Conservation (phyloP, 2,797 vertebrate species). For the Esox masquinongy region DNA sequence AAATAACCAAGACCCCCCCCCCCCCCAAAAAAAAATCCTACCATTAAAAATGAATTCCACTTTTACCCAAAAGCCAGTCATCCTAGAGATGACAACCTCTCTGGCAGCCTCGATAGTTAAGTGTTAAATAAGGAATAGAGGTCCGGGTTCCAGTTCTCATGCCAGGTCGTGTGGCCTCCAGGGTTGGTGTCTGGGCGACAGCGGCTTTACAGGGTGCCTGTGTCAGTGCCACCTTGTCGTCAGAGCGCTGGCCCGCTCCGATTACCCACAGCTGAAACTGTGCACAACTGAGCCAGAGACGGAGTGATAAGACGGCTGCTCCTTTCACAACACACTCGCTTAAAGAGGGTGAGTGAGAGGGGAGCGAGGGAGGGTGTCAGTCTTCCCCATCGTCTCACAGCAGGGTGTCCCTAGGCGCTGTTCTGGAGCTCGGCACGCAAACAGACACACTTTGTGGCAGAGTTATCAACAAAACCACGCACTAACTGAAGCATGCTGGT, state of each 20-base stretch:
- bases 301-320: background rate
- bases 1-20: background rate
- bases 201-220: background rate
- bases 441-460: background rate
- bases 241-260: background rate
- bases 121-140: background rate
- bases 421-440: background rate
- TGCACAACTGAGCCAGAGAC: background rate
- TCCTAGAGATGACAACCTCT: background rate
- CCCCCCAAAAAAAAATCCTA: background rate
- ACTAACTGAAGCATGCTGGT: background rate
- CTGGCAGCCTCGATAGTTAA: background rate
- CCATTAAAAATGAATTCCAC: background rate
- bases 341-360: background rate
- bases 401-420: background rate
- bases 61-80: background rate
- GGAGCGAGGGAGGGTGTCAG: background rate
- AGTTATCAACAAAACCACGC: background rate
- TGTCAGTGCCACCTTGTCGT: background rate
- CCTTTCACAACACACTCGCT: slow-evolving; percentile 4
- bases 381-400: background rate
- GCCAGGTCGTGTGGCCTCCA: background rate
- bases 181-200: background rate
- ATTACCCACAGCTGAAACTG: background rate
- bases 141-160: background rate